Evolutionary conservation across 2,113 vertebrate genomes (phyloP).

Genomic region (Sphyrna mokarran): DNA sequence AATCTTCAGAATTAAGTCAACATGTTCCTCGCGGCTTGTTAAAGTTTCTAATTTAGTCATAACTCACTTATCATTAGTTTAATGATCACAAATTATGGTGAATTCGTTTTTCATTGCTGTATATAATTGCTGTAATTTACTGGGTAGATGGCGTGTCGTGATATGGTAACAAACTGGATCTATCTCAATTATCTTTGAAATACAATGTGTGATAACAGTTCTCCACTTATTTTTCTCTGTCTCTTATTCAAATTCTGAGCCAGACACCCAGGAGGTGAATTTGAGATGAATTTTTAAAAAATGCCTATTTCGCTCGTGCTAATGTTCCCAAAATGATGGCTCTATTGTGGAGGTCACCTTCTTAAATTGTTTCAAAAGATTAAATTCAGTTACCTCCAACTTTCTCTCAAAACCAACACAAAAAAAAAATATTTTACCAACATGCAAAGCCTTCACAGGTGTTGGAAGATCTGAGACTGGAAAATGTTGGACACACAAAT

Average conservation of each 20-base stretch:
- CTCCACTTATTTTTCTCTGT: not conserved
- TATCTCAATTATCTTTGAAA: not conserved
- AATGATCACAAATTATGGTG: slow-evolving; percentile 1
- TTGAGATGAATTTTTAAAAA: not conserved
- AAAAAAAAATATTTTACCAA: not conserved
- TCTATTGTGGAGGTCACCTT: not conserved
- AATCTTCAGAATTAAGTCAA: not conserved
- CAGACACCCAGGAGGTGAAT: not conserved
- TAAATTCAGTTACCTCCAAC: not conserved
- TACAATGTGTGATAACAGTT: not conserved
- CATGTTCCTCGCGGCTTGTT: not conserved
- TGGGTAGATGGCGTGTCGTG: not conserved
- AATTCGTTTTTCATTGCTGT: slow-evolving; percentile 8
- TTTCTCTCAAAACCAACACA: not conserved
- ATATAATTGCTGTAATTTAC: not conserved
- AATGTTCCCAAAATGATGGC: not conserved
- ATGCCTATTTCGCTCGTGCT: not conserved
- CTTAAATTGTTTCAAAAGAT: not conserved
- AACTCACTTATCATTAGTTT: slow-evolving; percentile 14
- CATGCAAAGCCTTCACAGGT: too few relatives aligned
- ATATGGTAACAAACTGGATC: not conserved
- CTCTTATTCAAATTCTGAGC: not conserved
- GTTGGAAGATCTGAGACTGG: not conserved
- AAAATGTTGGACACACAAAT: not conserved
- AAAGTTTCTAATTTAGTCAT: slow-evolving; percentile 8